These are phyloP conservation scores for Benitochromis conjunctus DNA, from an alignment of 2,113 vertebrate species.

Conservation along the genomic window DNA sequence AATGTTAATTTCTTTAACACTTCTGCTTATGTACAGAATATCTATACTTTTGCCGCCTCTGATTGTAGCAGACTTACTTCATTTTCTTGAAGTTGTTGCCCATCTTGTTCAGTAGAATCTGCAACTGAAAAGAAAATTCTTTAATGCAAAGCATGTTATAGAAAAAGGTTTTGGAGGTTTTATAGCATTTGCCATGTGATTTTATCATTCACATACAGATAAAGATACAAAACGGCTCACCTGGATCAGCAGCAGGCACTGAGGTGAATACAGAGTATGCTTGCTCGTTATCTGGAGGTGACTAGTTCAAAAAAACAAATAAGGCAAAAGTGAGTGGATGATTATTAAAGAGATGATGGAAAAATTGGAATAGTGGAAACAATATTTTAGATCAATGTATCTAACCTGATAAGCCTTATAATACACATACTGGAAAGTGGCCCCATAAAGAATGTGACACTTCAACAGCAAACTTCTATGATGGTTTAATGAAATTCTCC, in stretches of 20 bases:
- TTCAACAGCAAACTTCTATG: neutral
- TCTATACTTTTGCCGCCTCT: neutral
- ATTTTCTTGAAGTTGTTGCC: neutral
- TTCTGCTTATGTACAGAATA: neutral
- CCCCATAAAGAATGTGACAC: neutral
- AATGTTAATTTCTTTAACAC: neutral
- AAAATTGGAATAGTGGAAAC: neutral
- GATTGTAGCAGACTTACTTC: neutral
- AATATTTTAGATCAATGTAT: neutral
- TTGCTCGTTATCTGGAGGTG: neutral
- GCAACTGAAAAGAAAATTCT: neutral
- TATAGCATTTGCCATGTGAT: neutral
- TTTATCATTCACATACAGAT: accelerated
- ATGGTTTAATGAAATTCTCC: neutral
- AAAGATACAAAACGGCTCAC: neutral
- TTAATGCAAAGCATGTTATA: neutral
- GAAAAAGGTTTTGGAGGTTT: neutral
- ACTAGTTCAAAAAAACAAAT: neutral
- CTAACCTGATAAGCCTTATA: neutral
- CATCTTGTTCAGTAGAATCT: neutral
- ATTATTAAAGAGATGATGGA: neutral
- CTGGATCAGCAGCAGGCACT: neutral
- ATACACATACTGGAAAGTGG: neutral
- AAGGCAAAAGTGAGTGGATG: neutral
- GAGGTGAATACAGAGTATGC: neutral